These are phyloP conservation scores for Amblyjoppa proteus DNA, from an alignment of 2,888 invertebrate species.

Conservation along the genomic window DNA sequence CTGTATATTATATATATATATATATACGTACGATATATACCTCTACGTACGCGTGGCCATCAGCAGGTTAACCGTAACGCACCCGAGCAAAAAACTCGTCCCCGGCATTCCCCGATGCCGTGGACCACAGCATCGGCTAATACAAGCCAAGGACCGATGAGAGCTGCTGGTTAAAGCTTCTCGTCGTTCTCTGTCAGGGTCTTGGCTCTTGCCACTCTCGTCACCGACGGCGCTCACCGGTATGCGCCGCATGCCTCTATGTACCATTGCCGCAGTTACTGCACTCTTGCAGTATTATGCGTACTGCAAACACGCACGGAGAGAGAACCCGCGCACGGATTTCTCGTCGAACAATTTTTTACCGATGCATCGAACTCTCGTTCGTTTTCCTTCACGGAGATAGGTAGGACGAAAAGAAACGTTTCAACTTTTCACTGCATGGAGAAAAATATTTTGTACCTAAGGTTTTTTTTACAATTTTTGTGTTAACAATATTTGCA, in stretches of 20 bases:
- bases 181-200: constrained; percentile 50
- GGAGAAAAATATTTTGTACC: background rate
- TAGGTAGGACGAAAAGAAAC: background rate
- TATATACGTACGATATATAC: constrained; percentile 1
- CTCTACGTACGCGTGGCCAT: constrained; percentile 51
- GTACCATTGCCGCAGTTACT: constrained; percentile 16
- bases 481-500: background rate
- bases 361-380: background rate
- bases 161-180: constrained; percentile 11
- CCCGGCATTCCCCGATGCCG: constrained; percentile 65
- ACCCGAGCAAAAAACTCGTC: constrained; percentile 70
- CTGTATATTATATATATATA: background rate
- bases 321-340: background rate
- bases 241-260: constrained; percentile 27
- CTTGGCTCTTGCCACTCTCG: constrained; percentile 50
- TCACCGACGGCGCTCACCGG: constrained; percentile 23
- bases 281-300: constrained; percentile 25
- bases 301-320: constrained; percentile 21
- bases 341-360: constrained; percentile 23
- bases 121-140: constrained; percentile 43
- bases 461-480: background rate
- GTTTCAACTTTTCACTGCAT: background rate
- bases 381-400: background rate
- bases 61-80: constrained; percentile 70
- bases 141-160: constrained; percentile 22